phyloP scores from a whole-genome alignment of 2,888 invertebrate species.

The Hesperia comma region DNA sequence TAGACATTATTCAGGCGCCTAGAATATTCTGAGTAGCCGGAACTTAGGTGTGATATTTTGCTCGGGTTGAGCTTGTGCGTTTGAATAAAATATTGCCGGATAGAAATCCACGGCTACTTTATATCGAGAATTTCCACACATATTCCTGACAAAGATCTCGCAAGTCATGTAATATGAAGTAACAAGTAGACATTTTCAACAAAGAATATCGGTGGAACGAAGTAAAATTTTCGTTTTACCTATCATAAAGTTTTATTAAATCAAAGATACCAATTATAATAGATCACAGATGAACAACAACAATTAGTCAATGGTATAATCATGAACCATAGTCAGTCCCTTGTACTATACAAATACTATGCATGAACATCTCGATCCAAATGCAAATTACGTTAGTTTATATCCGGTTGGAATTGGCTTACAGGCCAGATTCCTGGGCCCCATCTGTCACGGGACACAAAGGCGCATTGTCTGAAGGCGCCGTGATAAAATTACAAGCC shows the following conservation, averaged over 20 bases:
- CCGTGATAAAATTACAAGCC: slow-evolving; percentile 61
- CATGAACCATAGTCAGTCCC: too few species aligned
- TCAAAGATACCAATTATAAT: too few species aligned
- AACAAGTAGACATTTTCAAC: not conserved
- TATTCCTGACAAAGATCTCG: slow-evolving; percentile 11
- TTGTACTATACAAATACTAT: slow-evolving; percentile 8
- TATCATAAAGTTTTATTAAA: too few species aligned
- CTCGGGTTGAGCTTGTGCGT: slow-evolving; percentile 52
- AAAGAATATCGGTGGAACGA: too few species aligned
- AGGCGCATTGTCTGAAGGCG: slow-evolving; percentile 54
- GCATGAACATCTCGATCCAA: not conserved
- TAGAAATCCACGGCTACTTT: slow-evolving; percentile 15
- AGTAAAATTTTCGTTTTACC: too few species aligned
- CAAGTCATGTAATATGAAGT: not conserved
- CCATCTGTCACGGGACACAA: slow-evolving; percentile 63
- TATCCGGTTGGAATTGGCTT: slow-evolving; percentile 48
- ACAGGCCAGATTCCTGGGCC: slow-evolving; percentile 51
- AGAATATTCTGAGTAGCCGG: slow-evolving; percentile 64
- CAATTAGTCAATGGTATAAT: not conserved
- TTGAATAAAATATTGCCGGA: slow-evolving; percentile 64
- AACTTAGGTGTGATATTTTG: slow-evolving; percentile 64
- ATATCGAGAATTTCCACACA: slow-evolving; percentile 19
- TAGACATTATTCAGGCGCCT: slow-evolving; percentile 68
- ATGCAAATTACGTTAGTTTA: slow-evolving; percentile 31
- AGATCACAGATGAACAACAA: not conserved